These are phyloP conservation scores for Noctua janthe DNA, from an alignment of 2,888 invertebrate genomes.

Conservation along the genomic window DNA sequence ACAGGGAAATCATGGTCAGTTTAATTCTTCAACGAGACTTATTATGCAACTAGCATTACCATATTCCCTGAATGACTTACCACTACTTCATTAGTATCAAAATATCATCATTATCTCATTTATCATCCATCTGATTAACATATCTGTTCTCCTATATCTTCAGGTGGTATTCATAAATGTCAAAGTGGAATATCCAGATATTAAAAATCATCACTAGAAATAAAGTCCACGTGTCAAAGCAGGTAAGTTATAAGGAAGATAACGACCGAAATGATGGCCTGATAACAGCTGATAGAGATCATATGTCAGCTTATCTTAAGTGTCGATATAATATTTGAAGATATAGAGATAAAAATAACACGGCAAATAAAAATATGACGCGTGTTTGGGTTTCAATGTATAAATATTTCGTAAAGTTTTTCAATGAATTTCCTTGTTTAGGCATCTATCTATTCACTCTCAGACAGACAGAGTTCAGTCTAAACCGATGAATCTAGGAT, in stretches of 20 bases:
- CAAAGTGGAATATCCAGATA: conserved; percentile 1
- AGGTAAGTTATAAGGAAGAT: conserved; percentile 27
- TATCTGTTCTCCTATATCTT: neutral
- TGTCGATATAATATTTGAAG: conserved; percentile 43
- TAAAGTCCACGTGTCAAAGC: neutral
- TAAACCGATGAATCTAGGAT: neutral
- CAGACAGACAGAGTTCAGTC: neutral
- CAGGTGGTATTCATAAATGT: neutral
- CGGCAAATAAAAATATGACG: neutral
- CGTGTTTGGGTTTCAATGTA: conserved; percentile 3
- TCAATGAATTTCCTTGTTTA: neutral
- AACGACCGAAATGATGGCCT: conserved; percentile 24
- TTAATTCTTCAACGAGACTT: neutral
- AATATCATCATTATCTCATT: neutral
- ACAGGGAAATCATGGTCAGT: neutral
- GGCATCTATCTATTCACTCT: neutral
- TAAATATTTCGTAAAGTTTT: neutral
- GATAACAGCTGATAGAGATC: conserved; percentile 48
- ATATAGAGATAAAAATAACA: conserved; percentile 25
- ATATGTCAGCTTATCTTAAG: conserved; percentile 47
- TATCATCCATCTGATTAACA: conserved; percentile 4
- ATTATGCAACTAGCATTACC: conserved; percentile 3
- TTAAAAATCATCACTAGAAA: neutral
- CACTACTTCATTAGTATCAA: neutral
- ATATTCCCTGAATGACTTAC: neutral